These are phyloP conservation scores for Hypsibius dujardini DNA, from an alignment of 1,140 invertebrate genomes.

Conservation along the genomic window DNA sequence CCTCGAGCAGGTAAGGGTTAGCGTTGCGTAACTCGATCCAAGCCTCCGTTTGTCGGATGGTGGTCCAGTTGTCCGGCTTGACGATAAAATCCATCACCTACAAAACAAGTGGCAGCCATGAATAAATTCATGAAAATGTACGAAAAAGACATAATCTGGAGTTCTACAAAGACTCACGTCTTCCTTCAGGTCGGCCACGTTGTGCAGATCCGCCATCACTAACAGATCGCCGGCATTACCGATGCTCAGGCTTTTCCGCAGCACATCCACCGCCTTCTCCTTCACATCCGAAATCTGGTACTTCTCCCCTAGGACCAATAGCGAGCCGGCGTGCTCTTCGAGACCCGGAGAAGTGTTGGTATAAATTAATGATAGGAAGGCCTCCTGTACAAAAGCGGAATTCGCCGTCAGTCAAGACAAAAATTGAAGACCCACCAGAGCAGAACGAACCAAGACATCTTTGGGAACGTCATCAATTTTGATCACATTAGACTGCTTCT, in stretches of 20 bases:
- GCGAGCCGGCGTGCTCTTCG: constrained; percentile 7
- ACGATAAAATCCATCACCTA: not conserved
- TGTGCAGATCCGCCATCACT: not conserved
- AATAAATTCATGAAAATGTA: too few species aligned
- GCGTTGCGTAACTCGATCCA: not conserved
- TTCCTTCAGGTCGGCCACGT: constrained; percentile 12
- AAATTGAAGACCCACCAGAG: too few species aligned
- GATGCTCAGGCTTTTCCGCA: not conserved
- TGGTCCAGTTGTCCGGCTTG: not conserved
- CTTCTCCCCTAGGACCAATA: not conserved
- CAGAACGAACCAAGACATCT: not conserved
- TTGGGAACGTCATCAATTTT: not conserved
- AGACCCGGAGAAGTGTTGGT: not conserved
- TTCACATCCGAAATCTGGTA: constrained; percentile 5
- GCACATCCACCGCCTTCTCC: not conserved
- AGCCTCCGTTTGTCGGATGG: not conserved
- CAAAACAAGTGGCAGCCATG: too few species aligned
- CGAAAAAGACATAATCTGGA: too few species aligned
- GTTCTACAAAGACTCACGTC: not conserved
- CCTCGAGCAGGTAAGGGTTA: not conserved
- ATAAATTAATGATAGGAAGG: not conserved
- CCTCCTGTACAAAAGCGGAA: not conserved
- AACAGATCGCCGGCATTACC: not conserved
- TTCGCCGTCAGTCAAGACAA: not conserved
- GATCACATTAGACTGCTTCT: not conserved